Evolutionary conservation across 2,113 vertebrate species (phyloP).

Genomic region (Ifrita kowaldi): DNA sequence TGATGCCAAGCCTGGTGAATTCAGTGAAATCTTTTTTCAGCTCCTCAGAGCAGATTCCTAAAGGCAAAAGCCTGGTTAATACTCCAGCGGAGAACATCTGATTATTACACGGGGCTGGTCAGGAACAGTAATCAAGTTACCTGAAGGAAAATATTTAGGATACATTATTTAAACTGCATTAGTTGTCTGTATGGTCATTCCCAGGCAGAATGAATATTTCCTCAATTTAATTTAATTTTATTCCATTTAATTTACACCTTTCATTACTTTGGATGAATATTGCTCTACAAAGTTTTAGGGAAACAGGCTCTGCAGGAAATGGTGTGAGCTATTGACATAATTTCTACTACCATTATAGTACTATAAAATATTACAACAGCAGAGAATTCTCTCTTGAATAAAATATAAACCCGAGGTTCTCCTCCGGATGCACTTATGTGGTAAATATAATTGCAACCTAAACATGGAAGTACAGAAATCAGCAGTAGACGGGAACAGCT

Average conservation of each 20-base stretch:
- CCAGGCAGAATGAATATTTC: conserved; percentile 18
- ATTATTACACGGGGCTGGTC: background rate
- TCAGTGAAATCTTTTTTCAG: background rate
- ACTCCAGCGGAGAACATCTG: background rate
- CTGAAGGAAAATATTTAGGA: conserved; percentile 14
- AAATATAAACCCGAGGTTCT: background rate
- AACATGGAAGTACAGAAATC: background rate
- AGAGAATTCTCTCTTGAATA: background rate
- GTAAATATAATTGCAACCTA: background rate
- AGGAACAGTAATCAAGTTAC: background rate
- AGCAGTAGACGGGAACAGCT: background rate
- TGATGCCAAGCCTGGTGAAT: background rate
- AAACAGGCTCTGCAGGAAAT: background rate
- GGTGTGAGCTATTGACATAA: background rate
- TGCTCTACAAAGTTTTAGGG: background rate
- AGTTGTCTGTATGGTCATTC: background rate
- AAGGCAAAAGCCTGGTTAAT: background rate
- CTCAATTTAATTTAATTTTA: background rate
- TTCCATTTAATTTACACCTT: conserved; percentile 37
- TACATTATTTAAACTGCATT: conserved; percentile 9
- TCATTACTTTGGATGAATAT: background rate
- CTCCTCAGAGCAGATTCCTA: background rate
- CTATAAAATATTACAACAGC: background rate
- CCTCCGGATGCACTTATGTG: background rate
- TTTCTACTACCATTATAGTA: background rate